These are phyloP conservation scores for Drosophila pallidifrons DNA, from an alignment of 1,140 invertebrate species.

Conservation along the genomic window DNA sequence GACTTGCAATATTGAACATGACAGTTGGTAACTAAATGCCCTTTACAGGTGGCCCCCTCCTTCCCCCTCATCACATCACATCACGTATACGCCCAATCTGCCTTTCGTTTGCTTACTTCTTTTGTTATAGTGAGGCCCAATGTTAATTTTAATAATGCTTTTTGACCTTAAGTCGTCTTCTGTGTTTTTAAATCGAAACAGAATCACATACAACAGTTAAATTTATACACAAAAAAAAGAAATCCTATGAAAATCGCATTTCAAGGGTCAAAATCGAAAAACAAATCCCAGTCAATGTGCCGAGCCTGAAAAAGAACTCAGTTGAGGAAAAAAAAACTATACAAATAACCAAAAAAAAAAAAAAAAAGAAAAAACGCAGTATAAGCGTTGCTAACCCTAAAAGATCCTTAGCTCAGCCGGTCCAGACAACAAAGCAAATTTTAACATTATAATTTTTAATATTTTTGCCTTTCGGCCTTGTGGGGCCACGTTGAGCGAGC, in stretches of 20 bases:
- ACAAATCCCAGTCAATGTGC: slow-evolving; percentile 69
- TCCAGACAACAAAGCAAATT: slow-evolving; percentile 77
- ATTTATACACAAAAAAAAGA: slow-evolving; percentile 37
- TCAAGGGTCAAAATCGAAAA: slow-evolving; percentile 73
- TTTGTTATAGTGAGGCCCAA: slow-evolving; percentile 57
- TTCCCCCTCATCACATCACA: background rate
- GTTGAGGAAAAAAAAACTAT: slow-evolving; percentile 21
- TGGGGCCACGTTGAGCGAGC: slow-evolving; percentile 31
- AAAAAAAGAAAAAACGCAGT: slow-evolving; percentile 10
- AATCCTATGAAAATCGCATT: slow-evolving; percentile 79
- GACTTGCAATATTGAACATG: slow-evolving; percentile 82
- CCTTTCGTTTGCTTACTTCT: background rate
- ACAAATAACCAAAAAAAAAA: background rate
- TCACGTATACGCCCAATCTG: background rate
- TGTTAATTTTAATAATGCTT: slow-evolving; percentile 79
- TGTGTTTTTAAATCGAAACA: slow-evolving; percentile 7
- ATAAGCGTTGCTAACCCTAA: slow-evolving; percentile 66
- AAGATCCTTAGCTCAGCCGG: slow-evolving; percentile 55
- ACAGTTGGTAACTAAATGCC: slow-evolving; percentile 64
- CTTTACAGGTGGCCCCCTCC: slow-evolving; percentile 16
- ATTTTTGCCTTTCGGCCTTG: slow-evolving; percentile 74
- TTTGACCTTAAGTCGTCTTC: slow-evolving; percentile 11
- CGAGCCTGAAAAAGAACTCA: slow-evolving; percentile 53
- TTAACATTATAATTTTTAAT: slow-evolving; percentile 84
- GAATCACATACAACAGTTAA: slow-evolving; percentile 66